These are phyloP conservation scores for Bellardia pandia DNA, from an alignment of 2,888 invertebrate species.

Conservation along the genomic window DNA sequence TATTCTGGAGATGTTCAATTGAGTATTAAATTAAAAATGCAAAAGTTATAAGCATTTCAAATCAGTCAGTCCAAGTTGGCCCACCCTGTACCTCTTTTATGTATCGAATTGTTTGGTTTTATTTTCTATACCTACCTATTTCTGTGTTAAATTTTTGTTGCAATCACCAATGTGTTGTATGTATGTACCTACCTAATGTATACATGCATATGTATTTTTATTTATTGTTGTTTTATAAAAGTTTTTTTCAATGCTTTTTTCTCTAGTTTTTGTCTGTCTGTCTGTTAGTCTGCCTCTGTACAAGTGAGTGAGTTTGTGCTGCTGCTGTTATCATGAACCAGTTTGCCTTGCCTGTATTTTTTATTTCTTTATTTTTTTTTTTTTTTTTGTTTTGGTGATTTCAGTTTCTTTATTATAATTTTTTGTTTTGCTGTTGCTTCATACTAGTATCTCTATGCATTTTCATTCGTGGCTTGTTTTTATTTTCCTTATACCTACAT, in stretches of 20 bases:
- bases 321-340: constrained; percentile 65
- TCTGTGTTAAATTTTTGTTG: not conserved
- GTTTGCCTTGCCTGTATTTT: constrained; percentile 68
- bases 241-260: constrained; percentile 42
- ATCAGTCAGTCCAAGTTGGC: no score
- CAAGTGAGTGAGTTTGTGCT: constrained; percentile 20
- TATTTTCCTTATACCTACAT: not conserved
- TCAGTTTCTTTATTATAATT: constrained; percentile 37
- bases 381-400: constrained; percentile 36
- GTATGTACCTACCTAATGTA: no score
- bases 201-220: not conserved
- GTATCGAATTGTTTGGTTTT: not conserved
- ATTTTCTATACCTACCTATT: not conserved
- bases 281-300: constrained; percentile 19
- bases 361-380: constrained; percentile 24
- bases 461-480: constrained; percentile 25
- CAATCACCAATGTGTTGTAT: not conserved
- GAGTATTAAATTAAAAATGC: no score
- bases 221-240: constrained; percentile 37
- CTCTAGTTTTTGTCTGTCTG: constrained; percentile 21
- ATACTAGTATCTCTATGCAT: constrained; percentile 1
- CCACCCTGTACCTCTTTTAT: not conserved
- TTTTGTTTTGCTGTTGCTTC: constrained; percentile 2
- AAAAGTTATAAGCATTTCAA: no score
- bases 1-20: no score